These are phyloP conservation scores for Hyposoter didymator DNA, from an alignment of 2,888 invertebrate genomes.

Conservation along the genomic window DNA sequence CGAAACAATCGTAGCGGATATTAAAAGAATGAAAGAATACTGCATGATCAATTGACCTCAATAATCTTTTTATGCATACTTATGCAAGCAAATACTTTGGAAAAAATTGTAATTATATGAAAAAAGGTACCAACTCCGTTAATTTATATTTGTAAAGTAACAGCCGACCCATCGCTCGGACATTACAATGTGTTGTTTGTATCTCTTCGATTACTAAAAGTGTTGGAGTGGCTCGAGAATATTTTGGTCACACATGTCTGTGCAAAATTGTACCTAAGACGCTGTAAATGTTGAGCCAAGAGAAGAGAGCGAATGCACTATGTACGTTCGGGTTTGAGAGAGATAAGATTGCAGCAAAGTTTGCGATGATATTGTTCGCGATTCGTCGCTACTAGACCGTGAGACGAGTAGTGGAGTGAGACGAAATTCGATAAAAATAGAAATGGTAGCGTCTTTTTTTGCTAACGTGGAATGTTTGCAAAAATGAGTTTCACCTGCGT, in stretches of 20 bases:
- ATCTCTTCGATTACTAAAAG: conserved; percentile 2
- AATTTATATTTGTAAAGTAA: background rate
- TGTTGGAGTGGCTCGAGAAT: background rate
- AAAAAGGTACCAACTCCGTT: background rate
- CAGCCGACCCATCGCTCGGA: background rate
- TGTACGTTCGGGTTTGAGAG: conserved; percentile 24
- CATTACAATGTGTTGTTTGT: background rate
- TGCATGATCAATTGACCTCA: background rate
- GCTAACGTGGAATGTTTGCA: conserved; percentile 28
- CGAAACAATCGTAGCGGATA: background rate
- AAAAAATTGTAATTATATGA: background rate
- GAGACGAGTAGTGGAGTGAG: conserved; percentile 21
- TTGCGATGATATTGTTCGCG: conserved; percentile 46
- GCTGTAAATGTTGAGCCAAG: background rate
- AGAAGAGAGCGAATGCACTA: conserved; percentile 33
- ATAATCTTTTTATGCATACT: background rate
- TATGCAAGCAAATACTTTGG: background rate
- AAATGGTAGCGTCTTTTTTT: conserved; percentile 63
- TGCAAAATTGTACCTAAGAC: background rate
- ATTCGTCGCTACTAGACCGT: conserved; percentile 50
- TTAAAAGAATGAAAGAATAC: background rate
- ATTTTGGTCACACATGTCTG: background rate
- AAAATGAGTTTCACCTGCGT: background rate
- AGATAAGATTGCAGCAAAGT: conserved; percentile 61
- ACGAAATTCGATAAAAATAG: conserved; percentile 68